A percentile compares a stretch with the other conserved stretches of the same genome.
Evolutionary conservation across 2,797 vertebrate genomes (phyloP).

Genomic region (Syngnathus rostellatus): DNA sequence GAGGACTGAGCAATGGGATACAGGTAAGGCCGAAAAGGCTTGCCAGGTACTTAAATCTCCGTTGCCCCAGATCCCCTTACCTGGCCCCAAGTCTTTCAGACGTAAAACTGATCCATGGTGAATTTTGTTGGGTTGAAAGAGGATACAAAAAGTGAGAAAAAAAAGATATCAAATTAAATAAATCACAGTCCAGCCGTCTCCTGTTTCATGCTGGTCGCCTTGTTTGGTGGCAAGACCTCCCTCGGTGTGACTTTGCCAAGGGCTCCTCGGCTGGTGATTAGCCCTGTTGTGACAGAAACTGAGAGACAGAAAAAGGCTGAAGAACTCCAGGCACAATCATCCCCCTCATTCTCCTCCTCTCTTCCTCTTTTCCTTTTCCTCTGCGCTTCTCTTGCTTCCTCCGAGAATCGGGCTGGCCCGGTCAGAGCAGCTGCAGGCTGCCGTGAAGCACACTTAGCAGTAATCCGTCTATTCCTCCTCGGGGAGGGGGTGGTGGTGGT

Average conservation of each 20-base stretch:
- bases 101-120: slow-evolving; percentile 70
- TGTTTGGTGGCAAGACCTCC: slow-evolving; percentile 56
- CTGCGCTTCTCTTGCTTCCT: slow-evolving; percentile 63
- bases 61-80: slow-evolving; percentile 67
- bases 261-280: slow-evolving; percentile 68
- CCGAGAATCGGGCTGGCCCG: slow-evolving; percentile 61
- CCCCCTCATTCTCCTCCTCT: slow-evolving; percentile 56
- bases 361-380: slow-evolving; percentile 48
- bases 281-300: slow-evolving; percentile 69
- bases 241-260: slow-evolving; percentile 70
- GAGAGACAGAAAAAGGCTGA: slow-evolving; percentile 69
- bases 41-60: slow-evolving; percentile 78
- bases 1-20: slow-evolving; percentile 59
- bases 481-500: slow-evolving; percentile 56
- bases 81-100: slow-evolving; percentile 62
- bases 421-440: slow-evolving; percentile 77
- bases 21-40: slow-evolving; percentile 76
- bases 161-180: slow-evolving; percentile 47
- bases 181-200: slow-evolving; percentile 51
- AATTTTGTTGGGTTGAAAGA: slow-evolving; percentile 26
- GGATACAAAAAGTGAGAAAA: slow-evolving; percentile 42
- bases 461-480: slow-evolving; percentile 80
- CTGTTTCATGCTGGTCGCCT: slow-evolving; percentile 51
- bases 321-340: slow-evolving; percentile 74
- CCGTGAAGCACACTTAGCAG: slow-evolving; percentile 77